These are phyloP conservation scores for Mythimna ferrago DNA, from an alignment of 2,888 invertebrate genomes.

Conservation along the genomic window DNA sequence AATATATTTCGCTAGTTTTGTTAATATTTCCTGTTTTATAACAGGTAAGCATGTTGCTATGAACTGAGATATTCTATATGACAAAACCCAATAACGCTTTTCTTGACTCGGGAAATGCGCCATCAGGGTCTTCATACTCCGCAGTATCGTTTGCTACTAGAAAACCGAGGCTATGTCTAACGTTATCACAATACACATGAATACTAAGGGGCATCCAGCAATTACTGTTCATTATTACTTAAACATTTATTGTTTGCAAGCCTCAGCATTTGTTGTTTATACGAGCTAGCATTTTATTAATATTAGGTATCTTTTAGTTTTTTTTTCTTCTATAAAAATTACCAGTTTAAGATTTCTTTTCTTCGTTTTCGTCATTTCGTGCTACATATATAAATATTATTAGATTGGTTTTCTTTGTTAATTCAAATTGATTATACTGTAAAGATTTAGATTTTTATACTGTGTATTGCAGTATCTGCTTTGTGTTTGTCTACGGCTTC, in stretches of 20 bases:
- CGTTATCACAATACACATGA: conserved; percentile 23
- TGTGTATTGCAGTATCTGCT: neutral
- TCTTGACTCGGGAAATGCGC: neutral
- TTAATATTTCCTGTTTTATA: neutral
- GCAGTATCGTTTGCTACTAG: neutral
- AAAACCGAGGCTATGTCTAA: conserved; percentile 1
- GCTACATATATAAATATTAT: neutral
- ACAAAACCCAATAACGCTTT: neutral
- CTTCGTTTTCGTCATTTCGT: neutral
- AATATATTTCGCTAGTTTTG: neutral
- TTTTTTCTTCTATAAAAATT: conserved; percentile 14
- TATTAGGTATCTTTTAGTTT: conserved; percentile 4
- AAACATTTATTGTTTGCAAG: neutral
- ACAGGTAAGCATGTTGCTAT: neutral
- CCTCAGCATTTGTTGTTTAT: conserved; percentile 3
- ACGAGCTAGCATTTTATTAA: neutral
- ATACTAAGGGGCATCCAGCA: conserved; percentile 21
- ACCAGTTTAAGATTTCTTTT: conserved; percentile 11
- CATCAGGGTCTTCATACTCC: neutral
- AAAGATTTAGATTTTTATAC: conserved; percentile 7
- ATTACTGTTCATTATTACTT: conserved; percentile 22
- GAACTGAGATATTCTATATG: neutral
- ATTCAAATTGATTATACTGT: neutral
- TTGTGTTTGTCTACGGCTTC: conserved; percentile 5
- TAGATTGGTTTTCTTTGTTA: conserved; percentile 16